Evolutionary conservation across 2,113 vertebrate genomes (phyloP).

Genomic region (Halcyon malimbica): DNA sequence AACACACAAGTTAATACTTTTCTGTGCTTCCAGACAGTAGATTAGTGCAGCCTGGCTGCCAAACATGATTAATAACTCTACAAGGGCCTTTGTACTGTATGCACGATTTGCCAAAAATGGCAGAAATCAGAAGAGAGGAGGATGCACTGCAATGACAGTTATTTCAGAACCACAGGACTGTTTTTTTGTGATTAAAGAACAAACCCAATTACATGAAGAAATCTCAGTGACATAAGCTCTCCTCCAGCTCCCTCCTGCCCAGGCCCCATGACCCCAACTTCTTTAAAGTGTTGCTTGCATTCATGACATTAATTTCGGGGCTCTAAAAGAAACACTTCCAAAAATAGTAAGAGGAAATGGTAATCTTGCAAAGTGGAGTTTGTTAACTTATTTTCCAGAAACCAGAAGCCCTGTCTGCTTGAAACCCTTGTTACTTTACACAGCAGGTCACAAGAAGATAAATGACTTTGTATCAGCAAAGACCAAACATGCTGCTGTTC

Average conservation of each 20-base stretch:
- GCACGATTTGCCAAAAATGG: conserved; percentile 72
- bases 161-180: conserved; percentile 65
- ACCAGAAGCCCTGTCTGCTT: conserved; percentile 12
- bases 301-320: conserved; percentile 51
- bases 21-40: conserved; percentile 63
- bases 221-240: conserved; percentile 29
- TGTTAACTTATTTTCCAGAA: conserved; percentile 54
- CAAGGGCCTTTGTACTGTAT: conserved; percentile 55
- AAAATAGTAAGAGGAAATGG: conserved; percentile 45
- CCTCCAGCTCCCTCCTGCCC: not conserved
- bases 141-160: conserved; percentile 53
- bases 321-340: conserved; percentile 56
- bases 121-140: conserved; percentile 53
- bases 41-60: conserved; percentile 73
- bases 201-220: conserved; percentile 65
- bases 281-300: conserved; percentile 29
- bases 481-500: not conserved
- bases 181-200: conserved; percentile 74
- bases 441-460: conserved; percentile 22
- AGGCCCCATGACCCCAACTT: not conserved
- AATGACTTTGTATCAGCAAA: conserved; percentile 12
- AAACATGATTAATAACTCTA: conserved; percentile 79
- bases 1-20: not conserved
- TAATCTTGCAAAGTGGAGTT: conserved; percentile 16
- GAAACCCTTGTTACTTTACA: conserved; percentile 9